Percentiles rank a stretch among this genome's conserved stretches.
phyloP scores from a whole-genome alignment of 2,113 vertebrate genomes.

The Centrocercus urophasianus region DNA sequence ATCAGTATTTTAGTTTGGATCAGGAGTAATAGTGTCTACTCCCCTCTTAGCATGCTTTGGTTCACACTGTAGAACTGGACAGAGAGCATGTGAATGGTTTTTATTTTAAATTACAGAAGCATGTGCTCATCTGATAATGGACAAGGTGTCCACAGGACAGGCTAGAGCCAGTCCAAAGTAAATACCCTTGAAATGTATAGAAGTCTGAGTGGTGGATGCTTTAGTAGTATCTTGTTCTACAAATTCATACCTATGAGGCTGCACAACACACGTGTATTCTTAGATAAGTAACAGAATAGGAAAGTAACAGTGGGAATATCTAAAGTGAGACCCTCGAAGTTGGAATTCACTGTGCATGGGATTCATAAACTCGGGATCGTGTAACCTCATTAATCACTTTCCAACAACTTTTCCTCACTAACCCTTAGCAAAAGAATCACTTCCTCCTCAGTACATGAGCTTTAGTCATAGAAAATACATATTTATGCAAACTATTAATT shows the following conservation, averaged over 20 bases:
- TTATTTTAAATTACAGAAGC: not conserved
- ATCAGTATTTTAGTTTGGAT: not conserved
- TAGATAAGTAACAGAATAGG: not conserved
- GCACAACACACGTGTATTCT: not conserved
- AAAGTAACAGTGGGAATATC: not conserved
- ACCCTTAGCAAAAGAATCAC: not conserved
- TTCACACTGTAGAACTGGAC: not conserved
- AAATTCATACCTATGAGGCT: not conserved
- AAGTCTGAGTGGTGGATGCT: not conserved
- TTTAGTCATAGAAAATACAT: slow-evolving; percentile 23
- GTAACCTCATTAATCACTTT: slow-evolving; percentile 20
- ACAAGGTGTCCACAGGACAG: not conserved
- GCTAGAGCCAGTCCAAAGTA: not conserved
- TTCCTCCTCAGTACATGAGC: not conserved
- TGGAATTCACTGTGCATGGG: not conserved
- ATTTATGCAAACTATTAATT: slow-evolving; percentile 60
- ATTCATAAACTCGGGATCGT: not conserved
- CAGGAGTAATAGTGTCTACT: not conserved
- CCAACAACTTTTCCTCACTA: not conserved
- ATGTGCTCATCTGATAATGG: not conserved
- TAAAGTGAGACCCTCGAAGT: not conserved
- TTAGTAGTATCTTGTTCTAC: not conserved
- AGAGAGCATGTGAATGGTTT: not conserved
- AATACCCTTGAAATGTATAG: not conserved
- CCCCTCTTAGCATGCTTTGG: not conserved